Base-by-base conservation (phyloP, 2,797 vertebrate genomes). In the Enteromius unitaeniatus region DNA sequence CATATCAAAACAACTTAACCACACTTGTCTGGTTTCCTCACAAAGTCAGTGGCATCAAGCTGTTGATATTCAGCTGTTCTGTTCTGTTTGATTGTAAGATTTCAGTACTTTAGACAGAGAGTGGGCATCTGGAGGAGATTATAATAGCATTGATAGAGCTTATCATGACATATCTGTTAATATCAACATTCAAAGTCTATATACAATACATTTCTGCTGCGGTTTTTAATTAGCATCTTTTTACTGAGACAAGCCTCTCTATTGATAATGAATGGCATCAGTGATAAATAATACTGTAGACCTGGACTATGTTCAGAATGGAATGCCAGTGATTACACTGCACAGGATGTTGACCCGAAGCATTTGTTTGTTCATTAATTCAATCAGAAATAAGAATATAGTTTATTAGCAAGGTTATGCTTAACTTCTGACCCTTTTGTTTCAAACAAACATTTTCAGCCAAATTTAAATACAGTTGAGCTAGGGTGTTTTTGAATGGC, bases 1-100 rank as follows among this genome's bases (percentile, higher is more conserved):
- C 70, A 69, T 70, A 83, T 81, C 78, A 84, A 82, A 88, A 82
- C 78, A 83, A 62, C 64, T 77, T 78, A 77, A 58, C 72, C 78
- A 81, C 73, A 73, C 72, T 81, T 55, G 65, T 84, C 58, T 78
- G 82, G 55, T 47, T 70, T 37, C 67, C 73, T 37, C 58, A 34
- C 11, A 17, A 81, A 81, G 34, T 62, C 70, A 47, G 78, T n/a
- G 34, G 14, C 40, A 60, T 42, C 34, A 74, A 80, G 77, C 77
- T 79, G 62, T 23, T 74, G 58, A 67, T 79, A 49, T 78, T 86
- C 58, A 79, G 55, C 45, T 37, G 47, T 86, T 78, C 40, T 60
- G 13, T 37, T n/a, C 60, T 37, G 58, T 68, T 58, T 74, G 17
- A 83, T 60, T 49, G 49, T 60, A 13, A 58, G 42, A 75, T 69